Evolutionary conservation across 1,140 invertebrate species (phyloP).

Genomic region (Drosophila saltans): DNA sequence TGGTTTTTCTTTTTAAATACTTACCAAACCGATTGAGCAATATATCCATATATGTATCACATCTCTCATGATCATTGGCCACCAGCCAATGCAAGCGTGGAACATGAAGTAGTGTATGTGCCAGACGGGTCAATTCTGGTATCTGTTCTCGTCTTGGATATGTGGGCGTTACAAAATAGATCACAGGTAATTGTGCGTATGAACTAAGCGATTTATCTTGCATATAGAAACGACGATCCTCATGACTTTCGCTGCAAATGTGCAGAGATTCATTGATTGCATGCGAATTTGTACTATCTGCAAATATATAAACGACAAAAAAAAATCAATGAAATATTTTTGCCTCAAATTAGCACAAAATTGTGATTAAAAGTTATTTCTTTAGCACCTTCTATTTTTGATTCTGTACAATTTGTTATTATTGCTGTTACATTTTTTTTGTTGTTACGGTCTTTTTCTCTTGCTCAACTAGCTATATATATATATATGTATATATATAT

Average conservation of each 20-base stretch:
- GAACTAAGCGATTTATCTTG: constrained; percentile 61
- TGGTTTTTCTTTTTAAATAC: background rate
- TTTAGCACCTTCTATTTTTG: constrained; percentile 11
- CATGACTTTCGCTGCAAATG: constrained; percentile 69
- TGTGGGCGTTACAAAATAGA: constrained; percentile 90
- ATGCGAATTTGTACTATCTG: constrained; percentile 44
- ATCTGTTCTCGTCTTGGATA: constrained; percentile 92
- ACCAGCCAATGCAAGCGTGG: constrained; percentile 95
- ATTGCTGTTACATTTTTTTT: constrained; percentile 6
- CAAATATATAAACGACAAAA: background rate
- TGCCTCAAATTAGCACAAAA: constrained; percentile 19
- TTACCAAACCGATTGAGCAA: constrained; percentile 85
- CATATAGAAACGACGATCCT: constrained; percentile 67
- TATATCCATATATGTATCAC: constrained; percentile 84
- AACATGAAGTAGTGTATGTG: constrained; percentile 94
- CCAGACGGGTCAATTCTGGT: constrained; percentile 93
- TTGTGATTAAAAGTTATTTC: background rate
- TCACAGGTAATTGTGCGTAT: constrained; percentile 74
- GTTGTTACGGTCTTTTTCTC: background rate
- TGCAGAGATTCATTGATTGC: constrained; percentile 63
- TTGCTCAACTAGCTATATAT: background rate
- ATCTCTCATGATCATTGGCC: constrained; percentile 89
- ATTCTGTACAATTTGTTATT: background rate
- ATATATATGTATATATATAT: constrained; percentile 1
- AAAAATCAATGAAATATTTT: no score